A percentile compares a stretch with the other conserved stretches of the same genome.
These are phyloP conservation scores for Caenorhabditis latens DNA, from an alignment of 1,140 invertebrate species.

Conservation along the genomic window DNA sequence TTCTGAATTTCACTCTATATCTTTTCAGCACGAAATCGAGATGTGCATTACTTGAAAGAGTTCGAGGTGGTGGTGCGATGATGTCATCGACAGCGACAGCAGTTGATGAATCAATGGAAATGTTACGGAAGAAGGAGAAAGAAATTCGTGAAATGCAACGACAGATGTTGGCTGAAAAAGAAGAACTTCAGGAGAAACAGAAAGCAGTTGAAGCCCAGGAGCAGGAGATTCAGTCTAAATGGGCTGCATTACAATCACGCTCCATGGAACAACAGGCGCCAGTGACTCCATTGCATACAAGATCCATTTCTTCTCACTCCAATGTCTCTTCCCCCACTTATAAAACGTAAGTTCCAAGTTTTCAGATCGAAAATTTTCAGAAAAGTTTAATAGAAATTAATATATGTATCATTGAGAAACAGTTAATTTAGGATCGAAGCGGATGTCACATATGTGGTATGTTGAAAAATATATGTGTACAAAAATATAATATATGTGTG, in stretches of 20 bases:
- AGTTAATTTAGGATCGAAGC: conserved; percentile 18
- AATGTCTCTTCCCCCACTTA: conserved; percentile 4
- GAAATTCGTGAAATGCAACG: conserved; percentile 48
- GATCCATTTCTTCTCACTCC: conserved; percentile 1
- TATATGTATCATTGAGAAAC: neutral
- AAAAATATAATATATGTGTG: conserved; percentile 24
- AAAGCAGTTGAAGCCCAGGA: neutral
- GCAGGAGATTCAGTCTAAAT: conserved; percentile 17
- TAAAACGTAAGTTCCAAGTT: conserved; percentile 22
- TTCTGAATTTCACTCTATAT: neutral
- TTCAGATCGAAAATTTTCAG: neutral
- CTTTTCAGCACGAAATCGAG: conserved; percentile 41
- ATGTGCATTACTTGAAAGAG: conserved; percentile 43
- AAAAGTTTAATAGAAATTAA: neutral
- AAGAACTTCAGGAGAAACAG: conserved; percentile 16
- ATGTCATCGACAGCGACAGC: conserved; percentile 22
- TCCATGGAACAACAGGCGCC: neutral
- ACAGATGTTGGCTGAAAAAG: neutral
- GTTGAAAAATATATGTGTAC: conserved; percentile 19
- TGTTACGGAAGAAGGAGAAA: conserved; percentile 51
- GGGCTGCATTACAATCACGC: conserved; percentile 21
- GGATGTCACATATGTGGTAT: conserved; percentile 46
- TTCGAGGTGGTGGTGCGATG: conserved; percentile 39
- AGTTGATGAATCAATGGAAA: conserved; percentile 49
- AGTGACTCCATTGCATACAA: neutral